Evolutionary conservation across 1,140 invertebrate genomes (phyloP).

Genomic region (Neodiprion fabricii): DNA sequence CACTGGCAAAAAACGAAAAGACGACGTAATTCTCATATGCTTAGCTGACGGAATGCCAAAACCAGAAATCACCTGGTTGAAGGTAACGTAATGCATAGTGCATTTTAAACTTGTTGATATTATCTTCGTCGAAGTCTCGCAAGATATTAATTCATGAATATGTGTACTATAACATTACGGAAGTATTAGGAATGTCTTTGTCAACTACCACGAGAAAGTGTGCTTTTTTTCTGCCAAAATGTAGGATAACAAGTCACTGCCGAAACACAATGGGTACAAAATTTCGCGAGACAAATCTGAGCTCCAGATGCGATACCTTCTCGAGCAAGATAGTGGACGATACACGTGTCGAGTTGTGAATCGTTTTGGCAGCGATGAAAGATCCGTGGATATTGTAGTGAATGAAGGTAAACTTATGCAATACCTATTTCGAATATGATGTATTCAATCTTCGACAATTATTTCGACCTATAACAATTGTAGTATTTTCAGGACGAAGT

Average conservation of each 20-base stretch:
- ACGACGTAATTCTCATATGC: conserved; percentile 43
- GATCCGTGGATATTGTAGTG: too few relatives aligned
- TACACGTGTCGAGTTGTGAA: too few relatives aligned
- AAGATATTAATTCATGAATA: conserved; percentile 8
- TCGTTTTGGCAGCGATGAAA: too few relatives aligned
- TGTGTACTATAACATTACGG: conserved; percentile 12
- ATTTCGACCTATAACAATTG: too few relatives aligned
- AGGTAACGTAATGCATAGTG: conserved; percentile 36
- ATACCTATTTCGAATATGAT: conserved; percentile 32
- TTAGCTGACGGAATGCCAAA: conserved; percentile 45
- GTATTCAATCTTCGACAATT: neutral
- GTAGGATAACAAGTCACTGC: conserved; percentile 38
- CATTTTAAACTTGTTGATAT: neutral
- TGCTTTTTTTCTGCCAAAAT: conserved; percentile 32
- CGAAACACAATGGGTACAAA: conserved; percentile 41
- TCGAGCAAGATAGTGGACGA: too few relatives aligned
- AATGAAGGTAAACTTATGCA: conserved; percentile 22
- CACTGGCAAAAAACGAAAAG: conserved; percentile 28
- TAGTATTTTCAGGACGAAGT: neutral
- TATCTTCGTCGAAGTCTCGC: conserved; percentile 19
- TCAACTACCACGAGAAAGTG: conserved; percentile 27
- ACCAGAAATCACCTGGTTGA: conserved; percentile 51
- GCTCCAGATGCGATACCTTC: conserved; percentile 24
- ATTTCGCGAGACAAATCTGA: conserved; percentile 42
- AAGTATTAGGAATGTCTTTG: conserved; percentile 25